These are phyloP conservation scores for Tinea pellionella DNA, from an alignment of 2,888 invertebrate species.

Conservation along the genomic window DNA sequence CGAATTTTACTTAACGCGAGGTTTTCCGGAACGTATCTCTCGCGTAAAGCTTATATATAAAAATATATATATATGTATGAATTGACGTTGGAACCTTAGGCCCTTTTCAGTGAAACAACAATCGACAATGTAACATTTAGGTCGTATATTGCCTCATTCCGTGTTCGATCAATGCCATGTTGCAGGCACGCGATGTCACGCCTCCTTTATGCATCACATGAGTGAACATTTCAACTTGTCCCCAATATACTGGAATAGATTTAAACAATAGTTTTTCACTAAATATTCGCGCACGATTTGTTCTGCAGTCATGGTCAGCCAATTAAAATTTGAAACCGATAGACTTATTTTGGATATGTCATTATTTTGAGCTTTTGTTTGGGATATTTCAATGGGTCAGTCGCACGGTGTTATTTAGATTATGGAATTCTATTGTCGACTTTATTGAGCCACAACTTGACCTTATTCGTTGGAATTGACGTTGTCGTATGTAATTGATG, in stretches of 20 bases:
- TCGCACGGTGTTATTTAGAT: conserved; percentile 44
- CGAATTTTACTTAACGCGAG: too few relatives aligned
- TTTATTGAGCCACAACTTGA: conserved; percentile 54
- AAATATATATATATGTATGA: too few relatives aligned
- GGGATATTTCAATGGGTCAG: not conserved
- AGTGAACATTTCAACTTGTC: conserved; percentile 7
- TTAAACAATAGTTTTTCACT: not conserved
- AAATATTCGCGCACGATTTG: not conserved
- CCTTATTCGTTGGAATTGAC: conserved; percentile 38
- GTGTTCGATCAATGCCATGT: not conserved
- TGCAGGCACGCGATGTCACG: conserved; percentile 10
- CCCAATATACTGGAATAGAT: not conserved
- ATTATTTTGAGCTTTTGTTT: conserved; percentile 1
- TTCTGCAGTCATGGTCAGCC: not conserved
- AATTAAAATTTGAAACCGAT: not conserved
- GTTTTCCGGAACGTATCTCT: too few relatives aligned
- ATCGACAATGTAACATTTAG: conserved; percentile 6
- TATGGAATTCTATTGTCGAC: conserved; percentile 49
- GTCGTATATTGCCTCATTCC: conserved; percentile 5
- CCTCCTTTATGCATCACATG: conserved; percentile 9
- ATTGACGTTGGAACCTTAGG: too few relatives aligned
- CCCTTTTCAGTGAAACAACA: not conserved
- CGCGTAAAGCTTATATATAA: too few relatives aligned
- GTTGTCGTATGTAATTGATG: conserved; percentile 12
- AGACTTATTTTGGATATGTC: not conserved